Conservation (phyloP, 2,797 vertebrate species). For the Alfaro cultratus region DNA sequence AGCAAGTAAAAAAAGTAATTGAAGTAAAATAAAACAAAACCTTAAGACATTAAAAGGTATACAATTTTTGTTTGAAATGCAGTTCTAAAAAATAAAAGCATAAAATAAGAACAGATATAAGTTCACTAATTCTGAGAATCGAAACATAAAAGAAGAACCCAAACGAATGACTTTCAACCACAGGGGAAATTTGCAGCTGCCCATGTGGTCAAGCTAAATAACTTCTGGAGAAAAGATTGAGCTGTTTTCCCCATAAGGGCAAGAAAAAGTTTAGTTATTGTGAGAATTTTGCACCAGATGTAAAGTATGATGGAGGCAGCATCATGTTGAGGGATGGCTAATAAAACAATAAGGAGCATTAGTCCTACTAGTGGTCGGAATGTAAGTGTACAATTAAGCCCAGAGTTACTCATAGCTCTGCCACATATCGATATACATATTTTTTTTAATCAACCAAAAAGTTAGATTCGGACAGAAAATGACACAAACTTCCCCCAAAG, state of each 20-base stretch:
- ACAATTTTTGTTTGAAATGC: background rate
- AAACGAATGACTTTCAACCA: background rate
- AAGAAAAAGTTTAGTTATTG: background rate
- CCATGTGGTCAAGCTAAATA: background rate
- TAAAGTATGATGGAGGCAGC: background rate
- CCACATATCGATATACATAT: background rate
- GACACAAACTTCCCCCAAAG: background rate
- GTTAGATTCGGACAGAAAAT: background rate
- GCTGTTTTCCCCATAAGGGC: background rate
- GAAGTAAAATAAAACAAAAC: background rate
- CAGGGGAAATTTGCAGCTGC: background rate
- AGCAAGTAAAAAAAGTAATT: slow-evolving; percentile 9
- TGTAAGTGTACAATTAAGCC: background rate
- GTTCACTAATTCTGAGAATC: background rate
- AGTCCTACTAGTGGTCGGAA: background rate
- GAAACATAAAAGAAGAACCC: background rate
- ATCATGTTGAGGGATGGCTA: background rate
- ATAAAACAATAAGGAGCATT: background rate
- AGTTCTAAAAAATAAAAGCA: background rate
- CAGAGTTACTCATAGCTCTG: background rate
- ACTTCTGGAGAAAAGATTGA: background rate
- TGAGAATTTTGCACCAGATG: background rate
- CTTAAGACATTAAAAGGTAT: background rate
- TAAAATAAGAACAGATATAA: background rate
- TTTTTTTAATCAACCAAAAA: background rate